phyloP scores from a whole-genome alignment of 2,113 vertebrate species.

The Apteryx mantelli region DNA sequence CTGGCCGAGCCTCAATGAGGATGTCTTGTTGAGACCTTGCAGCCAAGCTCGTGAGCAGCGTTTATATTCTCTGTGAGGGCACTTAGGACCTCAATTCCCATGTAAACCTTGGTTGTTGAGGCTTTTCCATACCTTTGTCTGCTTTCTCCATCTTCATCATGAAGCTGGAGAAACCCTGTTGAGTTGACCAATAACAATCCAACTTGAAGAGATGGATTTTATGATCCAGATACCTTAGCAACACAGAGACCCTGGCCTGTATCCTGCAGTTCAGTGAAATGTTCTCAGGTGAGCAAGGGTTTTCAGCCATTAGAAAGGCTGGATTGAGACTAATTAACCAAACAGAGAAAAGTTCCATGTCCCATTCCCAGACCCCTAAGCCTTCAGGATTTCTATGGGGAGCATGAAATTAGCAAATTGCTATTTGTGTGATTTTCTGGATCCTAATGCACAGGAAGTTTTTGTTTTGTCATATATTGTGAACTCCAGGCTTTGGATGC shows the following conservation, averaged over 20 bases:
- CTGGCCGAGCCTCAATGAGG: neutral
- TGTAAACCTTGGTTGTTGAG: neutral
- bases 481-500: constrained; percentile 32
- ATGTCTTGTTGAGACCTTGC: neutral
- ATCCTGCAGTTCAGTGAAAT: neutral
- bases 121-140: neutral
- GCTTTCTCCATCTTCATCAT: neutral
- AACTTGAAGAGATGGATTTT: neutral
- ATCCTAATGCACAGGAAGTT: constrained; percentile 28
- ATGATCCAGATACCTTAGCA: neutral
- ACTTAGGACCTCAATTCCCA: neutral
- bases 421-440: constrained; percentile 54
- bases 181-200: neutral
- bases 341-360: neutral
- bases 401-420: constrained; percentile 39
- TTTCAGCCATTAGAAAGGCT: neutral
- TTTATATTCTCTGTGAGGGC: neutral
- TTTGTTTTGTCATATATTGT: constrained; percentile 18
- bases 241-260: neutral
- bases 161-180: neutral
- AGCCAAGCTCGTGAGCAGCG: neutral
- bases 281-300: neutral
- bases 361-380: neutral
- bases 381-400: neutral
- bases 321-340: neutral